Conservation (phyloP, 2,888 invertebrate genomes). For the Lumbricus terrestris region DNA sequence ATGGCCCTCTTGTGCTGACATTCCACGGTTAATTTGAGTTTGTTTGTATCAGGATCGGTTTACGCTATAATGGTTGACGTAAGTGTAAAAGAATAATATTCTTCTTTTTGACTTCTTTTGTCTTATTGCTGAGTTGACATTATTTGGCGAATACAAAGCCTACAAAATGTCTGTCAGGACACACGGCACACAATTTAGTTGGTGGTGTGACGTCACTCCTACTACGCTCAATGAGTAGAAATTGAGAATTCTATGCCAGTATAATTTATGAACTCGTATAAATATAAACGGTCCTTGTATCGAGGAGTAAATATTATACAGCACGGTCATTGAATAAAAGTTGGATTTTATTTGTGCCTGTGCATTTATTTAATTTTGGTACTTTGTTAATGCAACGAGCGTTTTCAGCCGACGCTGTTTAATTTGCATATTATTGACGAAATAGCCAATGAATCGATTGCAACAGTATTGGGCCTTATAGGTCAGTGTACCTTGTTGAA, state of each 20-base stretch:
- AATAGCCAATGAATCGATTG: background rate
- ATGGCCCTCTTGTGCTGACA: too few relatives aligned
- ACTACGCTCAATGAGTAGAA: background rate
- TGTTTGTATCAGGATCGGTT: too few relatives aligned
- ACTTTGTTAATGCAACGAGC: background rate
- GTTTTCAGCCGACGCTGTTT: background rate
- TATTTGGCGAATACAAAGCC: too few relatives aligned
- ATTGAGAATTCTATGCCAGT: background rate
- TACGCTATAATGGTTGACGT: too few relatives aligned
- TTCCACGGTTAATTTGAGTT: too few relatives aligned
- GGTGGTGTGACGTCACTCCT: background rate
- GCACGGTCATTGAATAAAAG: background rate
- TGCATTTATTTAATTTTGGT: background rate
- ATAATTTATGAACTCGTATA: background rate
- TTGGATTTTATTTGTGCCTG: background rate
- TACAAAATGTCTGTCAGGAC: too few relatives aligned
- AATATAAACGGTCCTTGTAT: too few relatives aligned
- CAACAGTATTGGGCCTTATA: background rate
- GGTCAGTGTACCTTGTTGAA: background rate
- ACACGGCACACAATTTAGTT: too few relatives aligned
- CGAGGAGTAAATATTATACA: background rate
- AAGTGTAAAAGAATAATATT: too few relatives aligned
- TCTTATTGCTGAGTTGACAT: too few relatives aligned
- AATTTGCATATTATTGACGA: background rate
- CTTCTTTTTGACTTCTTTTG: too few relatives aligned